Conservation (phyloP, 2,888 invertebrate genomes). For the Phalangium opilio region DNA sequence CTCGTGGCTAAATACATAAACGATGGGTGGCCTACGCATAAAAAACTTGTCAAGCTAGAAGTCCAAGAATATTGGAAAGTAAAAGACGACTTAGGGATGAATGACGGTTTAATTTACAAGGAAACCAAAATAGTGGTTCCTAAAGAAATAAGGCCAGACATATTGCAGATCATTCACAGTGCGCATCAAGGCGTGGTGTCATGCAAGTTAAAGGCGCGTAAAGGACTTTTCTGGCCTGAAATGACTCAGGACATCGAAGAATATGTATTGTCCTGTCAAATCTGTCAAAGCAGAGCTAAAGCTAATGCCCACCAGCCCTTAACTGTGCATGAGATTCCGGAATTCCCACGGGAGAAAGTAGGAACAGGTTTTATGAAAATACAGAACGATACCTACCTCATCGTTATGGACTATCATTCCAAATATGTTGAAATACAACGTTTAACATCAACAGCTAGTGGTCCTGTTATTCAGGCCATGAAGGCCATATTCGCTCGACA, state of each 20-base stretch:
- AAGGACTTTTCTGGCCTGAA: slow-evolving; percentile 4
- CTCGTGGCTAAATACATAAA: too few relatives aligned
- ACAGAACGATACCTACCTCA: neutral
- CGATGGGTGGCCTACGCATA: too few relatives aligned
- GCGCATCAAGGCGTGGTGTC: slow-evolving; percentile 3
- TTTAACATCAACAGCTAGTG: neutral
- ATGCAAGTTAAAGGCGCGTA: slow-evolving; percentile 1
- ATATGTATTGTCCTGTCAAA: slow-evolving; percentile 1
- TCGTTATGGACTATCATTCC: slow-evolving; percentile 5
- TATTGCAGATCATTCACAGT: too few relatives aligned
- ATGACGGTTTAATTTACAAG: too few relatives aligned
- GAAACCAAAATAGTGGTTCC: too few relatives aligned
- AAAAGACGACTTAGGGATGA: too few relatives aligned
- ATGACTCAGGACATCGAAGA: slow-evolving; percentile 1
- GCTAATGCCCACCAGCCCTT: slow-evolving; percentile 3
- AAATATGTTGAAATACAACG: slow-evolving; percentile 5
- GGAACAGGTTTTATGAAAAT: neutral
- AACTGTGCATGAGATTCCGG: neutral
- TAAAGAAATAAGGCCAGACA: too few relatives aligned
- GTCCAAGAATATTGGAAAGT: too few relatives aligned
- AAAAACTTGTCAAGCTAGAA: too few relatives aligned
- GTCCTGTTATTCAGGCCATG: slow-evolving; percentile 3
- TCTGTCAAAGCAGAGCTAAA: slow-evolving; percentile 1
- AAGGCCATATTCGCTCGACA: slow-evolving; percentile 5
- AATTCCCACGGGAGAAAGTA: neutral